Percentiles rank a stretch among this genome's conserved stretches.
These are phyloP conservation scores for Xenops minutus DNA, from an alignment of 2,797 vertebrate species.

Conservation along the genomic window DNA sequence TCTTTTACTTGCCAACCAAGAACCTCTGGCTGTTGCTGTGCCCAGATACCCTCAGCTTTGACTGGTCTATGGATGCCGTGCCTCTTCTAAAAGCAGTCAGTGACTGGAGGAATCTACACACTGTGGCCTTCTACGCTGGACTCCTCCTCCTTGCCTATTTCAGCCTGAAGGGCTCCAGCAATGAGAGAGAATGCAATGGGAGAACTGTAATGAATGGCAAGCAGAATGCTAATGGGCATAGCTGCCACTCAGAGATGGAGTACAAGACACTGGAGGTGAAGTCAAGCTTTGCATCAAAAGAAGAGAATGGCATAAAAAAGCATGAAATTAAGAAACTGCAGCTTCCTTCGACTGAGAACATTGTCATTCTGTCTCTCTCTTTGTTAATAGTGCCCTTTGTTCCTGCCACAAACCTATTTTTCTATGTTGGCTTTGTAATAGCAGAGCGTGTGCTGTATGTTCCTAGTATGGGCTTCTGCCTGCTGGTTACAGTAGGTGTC, in stretches of 20 bases:
- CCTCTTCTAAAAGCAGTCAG: constrained; percentile 87
- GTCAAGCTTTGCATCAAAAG: constrained; percentile 72
- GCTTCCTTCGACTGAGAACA: constrained; percentile 90
- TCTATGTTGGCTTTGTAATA: constrained; percentile 98
- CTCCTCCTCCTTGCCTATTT: constrained; percentile 84
- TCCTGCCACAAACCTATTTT: constrained; percentile 97
- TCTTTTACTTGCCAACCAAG: constrained; percentile 90
- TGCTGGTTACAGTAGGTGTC: constrained; percentile 90
- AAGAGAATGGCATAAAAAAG: constrained; percentile 88
- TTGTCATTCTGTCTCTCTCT: constrained; percentile 91
- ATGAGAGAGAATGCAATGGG: constrained; percentile 82
- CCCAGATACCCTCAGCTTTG: constrained; percentile 95
- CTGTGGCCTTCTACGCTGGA: constrained; percentile 85
- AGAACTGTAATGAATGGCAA: constrained; percentile 88
- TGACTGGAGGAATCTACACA: constrained; percentile 91
- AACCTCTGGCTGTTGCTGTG: constrained; percentile 95
- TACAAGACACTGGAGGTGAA: constrained; percentile 78
- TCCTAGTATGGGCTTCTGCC: constrained; percentile 99
- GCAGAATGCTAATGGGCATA: constrained; percentile 90
- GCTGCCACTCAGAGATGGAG: constrained; percentile 83
- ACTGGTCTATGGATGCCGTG: constrained; percentile 99
- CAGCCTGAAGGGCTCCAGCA: constrained; percentile 76
- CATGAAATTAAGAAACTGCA: constrained; percentile 77
- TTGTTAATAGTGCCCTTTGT: constrained; percentile 92
- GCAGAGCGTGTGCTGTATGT: constrained; percentile 98